Base-by-base conservation (phyloP, 2,113 vertebrate species). In the Acrocephalus arundinaceus region DNA sequence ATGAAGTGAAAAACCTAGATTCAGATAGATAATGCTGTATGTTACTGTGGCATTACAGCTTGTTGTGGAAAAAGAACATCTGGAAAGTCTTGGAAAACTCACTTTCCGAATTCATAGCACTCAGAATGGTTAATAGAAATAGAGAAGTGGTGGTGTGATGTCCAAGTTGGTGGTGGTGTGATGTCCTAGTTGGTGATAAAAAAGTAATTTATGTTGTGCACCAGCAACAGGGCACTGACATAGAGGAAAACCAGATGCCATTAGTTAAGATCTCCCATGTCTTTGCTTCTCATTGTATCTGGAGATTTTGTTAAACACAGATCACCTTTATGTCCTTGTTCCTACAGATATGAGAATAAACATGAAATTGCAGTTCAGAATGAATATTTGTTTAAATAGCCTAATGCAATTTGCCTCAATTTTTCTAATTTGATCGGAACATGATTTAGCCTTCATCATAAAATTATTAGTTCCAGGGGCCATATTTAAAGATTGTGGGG, bases 371-470 rank as follows among this genome's bases (percentile, higher is more conserved):
- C 85, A 85, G 48, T 57, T 90, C 57, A 78, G 73, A 92, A 61
- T 33, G 57, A 93, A 52, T 35, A 30, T 90, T 96, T 90, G 61
- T 86, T 87, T 72, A 84, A 93, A 43, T 39, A 90, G 52, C 68
- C 48, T 96, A 81, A 95, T 94, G 80, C 61, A 92, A 59, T 94
- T 96, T 94, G 48, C 75, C n/a, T 90, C 72, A 80, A 14, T 81
- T 91, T 92, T 85, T 89, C 65, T 22, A 74, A 94, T 96, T 95
- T 7, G 2, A 75, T 95, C 1, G 7, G 68, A 84, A 84, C 52
- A 61, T 92, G 84, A 88, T 95, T 90, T 84, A 84, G 52, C 48
- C 25, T 92, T 94, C 79, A 88, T 88, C 72, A 61, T 81, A 86
- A 78, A 90, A 72, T 68, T 94, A 65, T 87, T 92, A 94, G 68